Base-by-base conservation (phyloP, 2,113 vertebrate genomes). In the Pseudonaja textilis region DNA sequence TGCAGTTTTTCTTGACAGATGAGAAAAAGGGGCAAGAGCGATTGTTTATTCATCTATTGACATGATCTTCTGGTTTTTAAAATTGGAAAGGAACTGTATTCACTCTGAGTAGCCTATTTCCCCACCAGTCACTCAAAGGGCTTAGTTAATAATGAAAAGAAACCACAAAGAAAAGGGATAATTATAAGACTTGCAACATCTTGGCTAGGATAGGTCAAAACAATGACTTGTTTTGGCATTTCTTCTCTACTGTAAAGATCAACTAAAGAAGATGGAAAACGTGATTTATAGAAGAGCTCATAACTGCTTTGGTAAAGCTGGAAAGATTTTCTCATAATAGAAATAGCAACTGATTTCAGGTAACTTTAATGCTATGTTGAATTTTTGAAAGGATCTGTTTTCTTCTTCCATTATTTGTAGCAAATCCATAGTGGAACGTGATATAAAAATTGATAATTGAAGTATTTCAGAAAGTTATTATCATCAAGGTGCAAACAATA, bases 111-210 rank as follows among this genome's bases (percentile, higher is more conserved):
- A 85, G n/a, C 74, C 61, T n/a, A 90, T 86, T 47, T 88, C 89
- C 64, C 42, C 69, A 47, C 16, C 59, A 85, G 12, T 89, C 64
- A 61, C 20, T 61, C 64, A 64, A 57, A 85, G 69, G 22, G 55
- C 45, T 85, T 93, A 55, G 64, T 54, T 89, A 90, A 45, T 47
- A 91, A 91, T 39, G 42, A 57, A 93, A 89, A 93, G 64, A 64
- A 89, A 61, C n/a, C 87, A 91, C 45, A 89, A n/a, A 47, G 26
- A 85, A 59, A 86, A 86, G 42, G 42, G 87, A 85, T 91, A 85
- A 61, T 57, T 26, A 11, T 29, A 85, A 89, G 9, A 54, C 61
- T 91, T 85, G 54, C 29, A 91, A 85, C 54, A 91, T 54, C 90
- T 91, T 91, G 86, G 69, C 45, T 39, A 54, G 69, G 22, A 50